phyloP scores from a whole-genome alignment of 2,797 vertebrate genomes.

The Emys orbicularis region DNA sequence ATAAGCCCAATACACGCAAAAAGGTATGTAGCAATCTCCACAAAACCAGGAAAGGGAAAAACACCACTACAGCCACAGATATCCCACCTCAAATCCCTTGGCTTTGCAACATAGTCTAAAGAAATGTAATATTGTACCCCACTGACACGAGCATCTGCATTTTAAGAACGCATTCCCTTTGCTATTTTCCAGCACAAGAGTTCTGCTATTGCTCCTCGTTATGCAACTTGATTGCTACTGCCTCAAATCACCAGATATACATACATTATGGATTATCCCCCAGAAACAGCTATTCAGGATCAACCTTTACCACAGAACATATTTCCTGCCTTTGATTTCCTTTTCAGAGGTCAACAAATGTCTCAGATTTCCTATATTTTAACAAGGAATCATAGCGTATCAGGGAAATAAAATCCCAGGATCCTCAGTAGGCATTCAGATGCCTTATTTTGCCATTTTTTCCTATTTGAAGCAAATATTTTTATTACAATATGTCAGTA shows the following conservation, averaged over 20 bases:
- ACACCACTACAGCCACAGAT: not conserved
- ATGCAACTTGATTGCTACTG: not conserved
- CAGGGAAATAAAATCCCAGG: conserved; percentile 30
- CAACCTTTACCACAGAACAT: conserved; percentile 31
- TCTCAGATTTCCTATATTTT: conserved; percentile 35
- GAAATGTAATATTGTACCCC: not conserved
- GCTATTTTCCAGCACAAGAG: rapidly evolving
- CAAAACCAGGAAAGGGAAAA: not conserved
- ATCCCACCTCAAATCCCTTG: not conserved
- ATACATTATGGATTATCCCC: conserved; percentile 9
- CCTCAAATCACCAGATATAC: not conserved
- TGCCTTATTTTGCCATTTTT: conserved; percentile 43
- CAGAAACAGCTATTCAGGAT: conserved; percentile 41
- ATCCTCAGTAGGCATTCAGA: conserved; percentile 1
- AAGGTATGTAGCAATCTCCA: not conserved
- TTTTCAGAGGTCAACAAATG: conserved; percentile 32
- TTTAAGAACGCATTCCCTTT: not conserved
- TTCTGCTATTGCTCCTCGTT: not conserved
- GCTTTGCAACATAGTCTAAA: not conserved
- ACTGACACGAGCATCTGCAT: not conserved
- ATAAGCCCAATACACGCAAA: conserved; percentile 50
- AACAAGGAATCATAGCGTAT: not conserved
- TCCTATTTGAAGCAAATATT: conserved; percentile 47
- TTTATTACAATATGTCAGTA: conserved; percentile 44
- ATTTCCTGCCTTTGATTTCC: conserved; percentile 33